phyloP scores from a whole-genome alignment of 2,888 invertebrate species.

The Stegana nigrithorax region DNA sequence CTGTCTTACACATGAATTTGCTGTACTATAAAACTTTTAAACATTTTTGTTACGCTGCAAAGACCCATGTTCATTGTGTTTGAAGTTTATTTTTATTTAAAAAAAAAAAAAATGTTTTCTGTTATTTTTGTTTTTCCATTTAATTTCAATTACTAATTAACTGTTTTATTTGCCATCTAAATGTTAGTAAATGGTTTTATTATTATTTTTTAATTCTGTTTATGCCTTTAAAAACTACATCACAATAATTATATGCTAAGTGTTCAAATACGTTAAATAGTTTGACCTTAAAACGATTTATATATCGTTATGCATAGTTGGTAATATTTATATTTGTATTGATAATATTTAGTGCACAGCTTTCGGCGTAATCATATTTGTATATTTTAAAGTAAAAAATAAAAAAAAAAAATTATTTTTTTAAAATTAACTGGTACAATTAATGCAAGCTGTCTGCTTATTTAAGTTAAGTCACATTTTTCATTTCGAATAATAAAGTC shows the following conservation, averaged over 20 bases:
- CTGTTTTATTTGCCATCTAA: constrained; percentile 17
- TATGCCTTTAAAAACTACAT: constrained; percentile 57
- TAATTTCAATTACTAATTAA: constrained; percentile 37
- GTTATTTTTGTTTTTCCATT: constrained; percentile 28
- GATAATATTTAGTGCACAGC: constrained; percentile 40
- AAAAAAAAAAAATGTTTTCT: constrained; percentile 1
- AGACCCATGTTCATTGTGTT: too few species aligned
- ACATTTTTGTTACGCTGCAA: background rate
- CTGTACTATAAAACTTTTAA: background rate
- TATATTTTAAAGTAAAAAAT: too few species aligned
- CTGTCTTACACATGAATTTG: too few species aligned
- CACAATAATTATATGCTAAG: constrained; percentile 67
- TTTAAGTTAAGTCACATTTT: too few species aligned
- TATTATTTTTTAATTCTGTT: constrained; percentile 20
- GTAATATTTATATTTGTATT: background rate
- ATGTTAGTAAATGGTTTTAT: constrained; percentile 1
- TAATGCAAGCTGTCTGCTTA: too few species aligned
- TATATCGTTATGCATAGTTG: background rate
- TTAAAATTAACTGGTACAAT: background rate
- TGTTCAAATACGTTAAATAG: constrained; percentile 37
- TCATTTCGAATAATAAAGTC: too few species aligned
- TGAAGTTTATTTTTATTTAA: background rate
- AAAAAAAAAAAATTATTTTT: background rate
- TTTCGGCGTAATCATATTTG: background rate
- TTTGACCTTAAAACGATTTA: constrained; percentile 20